Conservation (phyloP, 2,888 invertebrate species). For the Margaritifera margaritifera region DNA sequence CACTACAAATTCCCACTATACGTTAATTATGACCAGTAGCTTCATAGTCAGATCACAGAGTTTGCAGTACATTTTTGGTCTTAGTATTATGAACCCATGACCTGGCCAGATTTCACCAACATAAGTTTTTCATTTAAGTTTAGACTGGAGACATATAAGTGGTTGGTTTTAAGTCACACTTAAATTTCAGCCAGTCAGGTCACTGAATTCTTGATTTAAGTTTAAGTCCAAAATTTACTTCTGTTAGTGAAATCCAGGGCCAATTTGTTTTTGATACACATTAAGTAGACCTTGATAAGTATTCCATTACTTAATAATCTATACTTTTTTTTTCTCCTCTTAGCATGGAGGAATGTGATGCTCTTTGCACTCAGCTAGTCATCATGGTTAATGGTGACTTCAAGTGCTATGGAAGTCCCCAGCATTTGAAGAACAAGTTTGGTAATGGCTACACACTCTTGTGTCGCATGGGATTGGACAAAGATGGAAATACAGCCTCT, state of each 20-base stretch:
- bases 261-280: not conserved
- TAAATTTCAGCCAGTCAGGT: too few species aligned
- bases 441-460: conserved; percentile 73
- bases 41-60: too few species aligned
- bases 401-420: conserved; percentile 83
- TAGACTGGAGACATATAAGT: too few species aligned
- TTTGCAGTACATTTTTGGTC: too few species aligned
- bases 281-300: not conserved
- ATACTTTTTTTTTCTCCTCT: conserved; percentile 19
- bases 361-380: conserved; percentile 83
- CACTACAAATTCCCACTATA: too few species aligned
- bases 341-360: conserved; percentile 92
- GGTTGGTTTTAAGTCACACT: too few species aligned
- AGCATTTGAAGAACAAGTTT: conserved; percentile 82
- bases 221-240: not conserved
- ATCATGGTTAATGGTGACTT: conserved; percentile 84
- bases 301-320: not conserved
- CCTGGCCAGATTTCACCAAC: too few species aligned
- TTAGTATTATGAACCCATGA: too few species aligned
- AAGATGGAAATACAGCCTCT: conserved; percentile 43
- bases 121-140: too few species aligned
- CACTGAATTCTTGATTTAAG: too few species aligned
- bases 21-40: too few species aligned
- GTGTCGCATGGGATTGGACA: conserved; percentile 48
- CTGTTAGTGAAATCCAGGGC: not conserved